Base-by-base conservation (phyloP, 92 coral and sea anemone species). In the Pocillopora grandis region DNA sequence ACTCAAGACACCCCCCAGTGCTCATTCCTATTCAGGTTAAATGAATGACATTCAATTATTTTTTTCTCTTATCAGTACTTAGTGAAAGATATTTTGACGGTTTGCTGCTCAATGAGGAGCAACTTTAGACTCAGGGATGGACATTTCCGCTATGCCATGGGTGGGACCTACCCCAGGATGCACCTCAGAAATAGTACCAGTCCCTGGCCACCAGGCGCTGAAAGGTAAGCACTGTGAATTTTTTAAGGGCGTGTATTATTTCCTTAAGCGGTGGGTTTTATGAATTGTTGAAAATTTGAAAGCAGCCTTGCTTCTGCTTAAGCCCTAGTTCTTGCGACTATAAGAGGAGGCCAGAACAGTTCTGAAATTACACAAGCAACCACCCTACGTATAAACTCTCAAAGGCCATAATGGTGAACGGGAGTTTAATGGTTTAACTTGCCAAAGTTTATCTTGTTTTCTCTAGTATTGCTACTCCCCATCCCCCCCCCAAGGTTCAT, bases 41-140 rank as follows among this genome's bases (percentile, higher is more conserved):
- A 67, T 70, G 27, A 23, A 12, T 48, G 2, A 13, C 13, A 62
- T 12, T 62, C 72, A 2, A 17, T 33, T 48, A 58, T 7, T 42
- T 42, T 42, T 42, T 14, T 48, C 27, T 67, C 21, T 14, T 75
- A 87, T 64, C 93, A 94, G 92, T 88, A 97, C 79, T 89, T 94
- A 12, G 91, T 97, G 58, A 97, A 97, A 86, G 98, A 97, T 67
- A 89, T 97, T 61, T 73, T 97, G 15, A 89, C 94, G 5, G 90
- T 87, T n/a, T 97, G 98, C 87, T 94, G 95, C 74, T 67, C 97
- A 17, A 92, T 88, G 69, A 75, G 91, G 55, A 89, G 95, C 74
- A 72, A 95, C 76, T 97, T 90, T 85, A 88, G 99, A 75, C 84
- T 97, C 70, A 81, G 90, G 55, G 98, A 92, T 75, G 95, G 95